Conservation (phyloP, 2,888 invertebrate genomes). For the Drosophila prolongata region DNA sequence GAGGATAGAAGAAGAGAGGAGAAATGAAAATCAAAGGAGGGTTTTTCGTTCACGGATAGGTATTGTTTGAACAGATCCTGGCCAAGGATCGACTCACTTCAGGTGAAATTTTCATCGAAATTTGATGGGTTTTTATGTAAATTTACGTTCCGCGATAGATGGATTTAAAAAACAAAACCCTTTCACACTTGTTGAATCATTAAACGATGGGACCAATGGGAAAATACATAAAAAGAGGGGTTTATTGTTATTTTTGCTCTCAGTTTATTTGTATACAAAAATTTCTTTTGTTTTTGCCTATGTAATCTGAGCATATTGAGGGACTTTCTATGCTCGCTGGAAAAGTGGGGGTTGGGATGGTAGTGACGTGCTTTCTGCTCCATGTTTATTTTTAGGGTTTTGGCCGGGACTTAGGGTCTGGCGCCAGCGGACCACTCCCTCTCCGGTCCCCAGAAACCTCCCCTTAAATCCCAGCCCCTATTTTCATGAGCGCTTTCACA, state of each 20-base stretch:
- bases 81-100: conserved; percentile 10
- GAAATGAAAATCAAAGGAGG: conserved; percentile 35
- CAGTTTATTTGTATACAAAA: conserved; percentile 9
- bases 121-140: conserved; percentile 61
- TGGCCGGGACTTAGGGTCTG: conserved; percentile 38
- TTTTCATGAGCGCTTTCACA: conserved; percentile 11
- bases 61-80: conserved; percentile 26
- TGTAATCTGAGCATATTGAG: conserved; percentile 47
- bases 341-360: conserved; percentile 12
- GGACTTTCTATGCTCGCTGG: conserved; percentile 41
- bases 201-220: conserved; percentile 31
- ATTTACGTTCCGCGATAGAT: conserved; percentile 23
- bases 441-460: background rate
- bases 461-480: background rate
- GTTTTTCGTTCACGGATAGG: background rate
- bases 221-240: conserved; percentile 18
- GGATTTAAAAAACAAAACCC: conserved; percentile 16
- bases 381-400: conserved; percentile 58
- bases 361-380: conserved; percentile 31
- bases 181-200: conserved; percentile 65
- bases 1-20: conserved; percentile 28
- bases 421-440: conserved; percentile 40
- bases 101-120: conserved; percentile 25
- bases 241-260: conserved; percentile 29
- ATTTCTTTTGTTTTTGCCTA: conserved; percentile 16